Conservation (phyloP, 2,113 vertebrate species). For the Coptodon rendalli region DNA sequence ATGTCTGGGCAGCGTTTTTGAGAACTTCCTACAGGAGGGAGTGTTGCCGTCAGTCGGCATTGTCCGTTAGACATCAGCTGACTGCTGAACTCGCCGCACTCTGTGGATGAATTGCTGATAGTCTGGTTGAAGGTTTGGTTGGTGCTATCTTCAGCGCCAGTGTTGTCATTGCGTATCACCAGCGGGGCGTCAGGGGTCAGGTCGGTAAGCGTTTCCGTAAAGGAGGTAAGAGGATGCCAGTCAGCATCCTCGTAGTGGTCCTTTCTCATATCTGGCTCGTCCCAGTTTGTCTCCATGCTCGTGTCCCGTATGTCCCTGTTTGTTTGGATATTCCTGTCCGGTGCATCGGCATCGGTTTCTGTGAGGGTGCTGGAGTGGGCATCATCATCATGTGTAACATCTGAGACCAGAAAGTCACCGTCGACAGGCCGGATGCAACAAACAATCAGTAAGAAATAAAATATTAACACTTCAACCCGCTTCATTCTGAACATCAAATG, state of each 20-base stretch:
- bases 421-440: neutral
- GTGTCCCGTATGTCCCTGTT: neutral
- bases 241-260: conserved; percentile 41
- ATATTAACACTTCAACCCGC: neutral
- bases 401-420: neutral
- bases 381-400: neutral
- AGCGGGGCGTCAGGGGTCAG: neutral
- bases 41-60: conserved; percentile 67
- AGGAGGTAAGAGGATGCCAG: conserved; percentile 23
- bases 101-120: accelerated
- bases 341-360: neutral
- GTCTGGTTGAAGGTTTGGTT: neutral
- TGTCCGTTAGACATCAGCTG: conserved; percentile 59
- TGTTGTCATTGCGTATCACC: neutral
- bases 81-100: conserved; percentile 32
- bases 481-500: neutral
- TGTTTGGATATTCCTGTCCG: neutral
- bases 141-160: accelerated
- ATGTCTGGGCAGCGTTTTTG: conserved; percentile 72
- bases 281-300: neutral
- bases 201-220: neutral
- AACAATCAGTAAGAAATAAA: neutral
- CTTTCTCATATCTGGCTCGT: neutral
- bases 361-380: neutral
- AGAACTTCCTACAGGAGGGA: conserved; percentile 62